These are phyloP conservation scores for Rhamnusium bicolor DNA, from an alignment of 2,888 invertebrate species.

Conservation along the genomic window DNA sequence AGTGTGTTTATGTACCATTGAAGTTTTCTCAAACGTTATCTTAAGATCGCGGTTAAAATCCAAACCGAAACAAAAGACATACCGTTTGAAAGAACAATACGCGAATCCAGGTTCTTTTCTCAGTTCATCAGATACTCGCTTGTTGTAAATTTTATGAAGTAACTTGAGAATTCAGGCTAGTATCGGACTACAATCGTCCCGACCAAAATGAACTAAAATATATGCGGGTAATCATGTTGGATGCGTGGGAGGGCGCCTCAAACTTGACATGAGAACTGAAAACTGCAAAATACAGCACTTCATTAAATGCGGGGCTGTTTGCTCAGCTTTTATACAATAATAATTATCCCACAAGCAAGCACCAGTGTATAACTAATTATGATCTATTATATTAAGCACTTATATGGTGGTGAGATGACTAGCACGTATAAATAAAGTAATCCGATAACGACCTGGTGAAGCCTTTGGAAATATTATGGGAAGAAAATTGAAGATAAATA, in stretches of 20 bases:
- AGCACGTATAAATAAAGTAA: constrained; percentile 5
- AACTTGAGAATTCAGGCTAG: constrained; percentile 60
- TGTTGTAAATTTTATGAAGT: constrained; percentile 59
- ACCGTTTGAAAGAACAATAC: constrained; percentile 49
- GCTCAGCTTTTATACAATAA: constrained; percentile 50
- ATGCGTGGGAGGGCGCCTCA: constrained; percentile 58
- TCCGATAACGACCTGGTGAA: neutral
- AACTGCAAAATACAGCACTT: constrained; percentile 51
- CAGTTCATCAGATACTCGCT: constrained; percentile 56
- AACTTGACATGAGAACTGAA: constrained; percentile 44
- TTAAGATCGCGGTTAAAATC: constrained; percentile 34
- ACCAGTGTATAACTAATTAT: constrained; percentile 19
- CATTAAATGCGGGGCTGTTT: constrained; percentile 52
- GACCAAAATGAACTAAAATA: constrained; percentile 58
- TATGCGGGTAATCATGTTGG: constrained; percentile 46
- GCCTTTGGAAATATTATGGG: too few species aligned
- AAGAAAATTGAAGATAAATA: too few species aligned
- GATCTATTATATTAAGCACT: constrained; percentile 42
- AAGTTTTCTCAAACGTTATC: constrained; percentile 30
- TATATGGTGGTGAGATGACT: constrained; percentile 46
- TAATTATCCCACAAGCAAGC: constrained; percentile 41
- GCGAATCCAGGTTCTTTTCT: constrained; percentile 50
- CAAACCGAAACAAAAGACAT: constrained; percentile 44
- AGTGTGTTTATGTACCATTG: constrained; percentile 16
- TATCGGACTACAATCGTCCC: constrained; percentile 63